Base-by-base conservation (phyloP, 2,888 invertebrate species). In the Xylota segnis region DNA sequence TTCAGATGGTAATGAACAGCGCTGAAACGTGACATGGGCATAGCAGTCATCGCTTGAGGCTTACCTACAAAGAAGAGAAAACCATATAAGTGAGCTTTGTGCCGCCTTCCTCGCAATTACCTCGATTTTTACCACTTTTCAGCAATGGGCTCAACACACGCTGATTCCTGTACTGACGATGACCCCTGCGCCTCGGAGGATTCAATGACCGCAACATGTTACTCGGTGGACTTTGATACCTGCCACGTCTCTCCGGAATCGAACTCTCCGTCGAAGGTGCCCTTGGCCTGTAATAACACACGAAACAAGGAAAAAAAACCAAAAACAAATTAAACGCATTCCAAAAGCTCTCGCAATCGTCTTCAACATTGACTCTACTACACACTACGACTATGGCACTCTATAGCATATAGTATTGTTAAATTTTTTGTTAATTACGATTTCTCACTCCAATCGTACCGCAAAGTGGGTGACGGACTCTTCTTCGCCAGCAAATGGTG, bases 1-100 rank as follows among this genome's bases (percentile, higher is more conserved):
- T 90, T 89, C 52, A 91, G 76, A 78, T 92, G 91, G 58, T 91
- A 92, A 83, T 91, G 91, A 2, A 90, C 91, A 0, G 91, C 91
- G 0, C 90, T 88, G 0, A 79, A 34, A n/a, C 47, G 66, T 52
- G 68, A 61, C 5, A 58, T 23, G 0, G 86, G 56, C 3, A 61
- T 27, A 3, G 68, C 66, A 40, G 71, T 76, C 43, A 87, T 45
- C 10, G 84, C 68, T 14, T 87, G 76, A 23, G 63, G 32, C n/a
- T 74, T 74, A 16, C 74, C 87, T 87, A n/a, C 12, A 23, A 45
- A 27, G 29, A 61, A 4, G 47, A 47, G 47, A 47, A 66, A 12
- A 10, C 27, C 27, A n/a, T 18, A 29, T 50, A 43, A 78, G 34
- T 32, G 27, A 23, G 1, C 18, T 61, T 71, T 45, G 10, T 9